Evolutionary conservation across 1,140 invertebrate genomes (phyloP).

Genomic region (Drosophila kurseongensis): DNA sequence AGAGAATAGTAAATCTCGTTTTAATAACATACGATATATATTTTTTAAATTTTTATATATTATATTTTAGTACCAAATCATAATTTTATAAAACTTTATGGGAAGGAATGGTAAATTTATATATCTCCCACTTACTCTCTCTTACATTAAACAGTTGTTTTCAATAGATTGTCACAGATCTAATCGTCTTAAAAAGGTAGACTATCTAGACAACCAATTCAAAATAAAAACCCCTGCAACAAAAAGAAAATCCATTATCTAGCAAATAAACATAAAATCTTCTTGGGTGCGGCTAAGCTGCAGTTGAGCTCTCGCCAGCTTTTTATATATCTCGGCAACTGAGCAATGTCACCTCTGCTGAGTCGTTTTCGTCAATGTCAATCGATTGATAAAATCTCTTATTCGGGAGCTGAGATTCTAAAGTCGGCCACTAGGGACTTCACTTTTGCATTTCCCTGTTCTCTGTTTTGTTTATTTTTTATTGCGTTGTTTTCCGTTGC

Average conservation of each 20-base stretch:
- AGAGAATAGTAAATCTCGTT: too few species aligned
- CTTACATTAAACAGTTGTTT: too few species aligned
- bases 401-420: constrained; percentile 1
- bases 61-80: too few species aligned
- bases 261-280: constrained; percentile 24
- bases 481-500: constrained; percentile 20
- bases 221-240: constrained; percentile 11
- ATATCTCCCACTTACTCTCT: too few species aligned
- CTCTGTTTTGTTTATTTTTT: constrained; percentile 29
- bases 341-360: constrained; percentile 22
- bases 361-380: constrained; percentile 29
- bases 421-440: not conserved
- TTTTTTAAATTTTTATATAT: too few species aligned
- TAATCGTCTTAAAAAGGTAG: not conserved
- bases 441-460: not conserved
- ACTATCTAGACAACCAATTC: not conserved
- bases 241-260: constrained; percentile 33
- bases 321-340: constrained; percentile 12
- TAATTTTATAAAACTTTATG: too few species aligned
- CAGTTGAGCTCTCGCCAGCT: constrained; percentile 42
- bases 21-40: too few species aligned
- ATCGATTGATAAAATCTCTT: constrained; percentile 29
- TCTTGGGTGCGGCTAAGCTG: constrained; percentile 40
- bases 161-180: too few species aligned
- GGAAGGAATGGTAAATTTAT: too few species aligned